Conservation (phyloP, 2,797 vertebrate species). For the Semotilus atromaculatus region DNA sequence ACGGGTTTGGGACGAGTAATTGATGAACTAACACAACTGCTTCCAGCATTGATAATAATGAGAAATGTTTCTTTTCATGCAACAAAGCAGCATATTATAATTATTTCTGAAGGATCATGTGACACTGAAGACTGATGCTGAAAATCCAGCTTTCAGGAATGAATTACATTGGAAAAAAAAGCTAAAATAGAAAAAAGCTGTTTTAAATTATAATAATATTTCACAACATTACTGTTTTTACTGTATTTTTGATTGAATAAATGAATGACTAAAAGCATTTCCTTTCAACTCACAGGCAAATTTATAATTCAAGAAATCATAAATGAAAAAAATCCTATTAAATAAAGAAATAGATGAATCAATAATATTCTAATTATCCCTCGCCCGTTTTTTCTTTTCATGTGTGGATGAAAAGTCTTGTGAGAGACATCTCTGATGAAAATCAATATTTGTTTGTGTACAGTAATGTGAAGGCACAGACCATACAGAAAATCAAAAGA, state of each 20-base stretch:
- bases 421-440: background rate
- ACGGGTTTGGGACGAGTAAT: background rate
- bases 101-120: background rate
- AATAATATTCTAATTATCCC: background rate
- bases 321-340: background rate
- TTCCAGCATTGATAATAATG: background rate
- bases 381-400: background rate
- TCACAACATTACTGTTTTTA: background rate
- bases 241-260: background rate
- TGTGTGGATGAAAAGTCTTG: background rate
- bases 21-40: too few relatives aligned
- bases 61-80: background rate
- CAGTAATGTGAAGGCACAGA: background rate
- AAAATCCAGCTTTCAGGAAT: background rate
- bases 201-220: background rate
- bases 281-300: background rate
- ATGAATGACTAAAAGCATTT: background rate
- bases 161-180: background rate
- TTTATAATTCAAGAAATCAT: background rate
- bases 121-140: background rate
- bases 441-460: slow-evolving; percentile 12
- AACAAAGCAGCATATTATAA: background rate
- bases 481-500: background rate
- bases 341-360: slow-evolving; percentile 1
- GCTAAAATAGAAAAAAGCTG: too few relatives aligned